Percentiles rank a stretch among this genome's conserved stretches.
phyloP scores from a whole-genome alignment of 2,113 vertebrate species.

The Varanus komodoensis region DNA sequence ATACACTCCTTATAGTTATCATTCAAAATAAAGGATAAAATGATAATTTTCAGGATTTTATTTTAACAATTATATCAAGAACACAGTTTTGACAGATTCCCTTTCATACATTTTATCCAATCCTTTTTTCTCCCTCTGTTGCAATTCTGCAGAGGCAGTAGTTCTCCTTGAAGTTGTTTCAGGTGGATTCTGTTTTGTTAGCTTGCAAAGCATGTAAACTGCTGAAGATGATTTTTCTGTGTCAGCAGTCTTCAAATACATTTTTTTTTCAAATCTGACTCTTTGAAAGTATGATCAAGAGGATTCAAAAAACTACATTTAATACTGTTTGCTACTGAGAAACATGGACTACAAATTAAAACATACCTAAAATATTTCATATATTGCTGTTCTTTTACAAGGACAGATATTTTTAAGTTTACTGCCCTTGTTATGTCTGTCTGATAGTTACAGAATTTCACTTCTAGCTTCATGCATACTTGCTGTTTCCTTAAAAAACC shows the following conservation, averaged over 20 bases:
- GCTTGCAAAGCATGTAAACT: slow-evolving; percentile 44
- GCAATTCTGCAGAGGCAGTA: slow-evolving; percentile 55
- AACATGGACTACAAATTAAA: background rate
- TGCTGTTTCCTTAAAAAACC: background rate
- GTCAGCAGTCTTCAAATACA: slow-evolving; percentile 45
- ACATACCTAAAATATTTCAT: background rate
- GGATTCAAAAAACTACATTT: background rate
- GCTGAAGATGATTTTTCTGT: slow-evolving; percentile 32
- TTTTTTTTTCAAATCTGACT: background rate
- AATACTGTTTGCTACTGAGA: slow-evolving; percentile 19
- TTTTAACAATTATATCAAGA: background rate
- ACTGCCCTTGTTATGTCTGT: background rate
- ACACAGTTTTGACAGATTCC: background rate
- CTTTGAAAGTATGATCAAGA: slow-evolving; percentile 29
- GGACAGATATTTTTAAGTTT: background rate
- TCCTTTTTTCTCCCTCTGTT: background rate
- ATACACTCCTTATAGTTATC: background rate
- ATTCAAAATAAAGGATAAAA: no score
- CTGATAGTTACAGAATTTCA: background rate
- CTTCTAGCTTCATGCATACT: background rate
- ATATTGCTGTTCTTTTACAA: background rate
- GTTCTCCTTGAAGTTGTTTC: slow-evolving; percentile 40
- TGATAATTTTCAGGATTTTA: background rate
- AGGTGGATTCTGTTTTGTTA: slow-evolving; percentile 40
- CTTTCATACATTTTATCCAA: background rate